Evolutionary conservation across 2,888 invertebrate species (phyloP), one percentile per base, ranked within the genome.

Genomic region (Melinopterus prodromus): DNA sequence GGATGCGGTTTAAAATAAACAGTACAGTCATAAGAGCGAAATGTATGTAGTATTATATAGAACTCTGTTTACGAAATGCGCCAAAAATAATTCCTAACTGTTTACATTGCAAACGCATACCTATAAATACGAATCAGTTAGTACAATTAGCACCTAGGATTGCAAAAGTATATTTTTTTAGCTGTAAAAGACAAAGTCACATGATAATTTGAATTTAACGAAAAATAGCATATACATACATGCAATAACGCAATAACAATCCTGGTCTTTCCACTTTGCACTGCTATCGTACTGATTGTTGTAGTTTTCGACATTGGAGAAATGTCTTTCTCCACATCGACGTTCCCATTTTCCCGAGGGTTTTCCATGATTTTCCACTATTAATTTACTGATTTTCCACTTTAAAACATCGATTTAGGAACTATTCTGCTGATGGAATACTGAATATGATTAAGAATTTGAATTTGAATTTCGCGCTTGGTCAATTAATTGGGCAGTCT

Each of bases 251-350:
- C 97, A 86, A 98, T 95, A 86, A 97, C 96, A 87, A 97, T 93
- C 88, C 95, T 93, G 74, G 97, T 95, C 85, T 93, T 93, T 83
- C 96, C 97, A 87, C 96, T 96, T 88, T 96, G 96, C 82, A 98
- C 95, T 76, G 97, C 97, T 84, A 97, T 96, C 80, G 97, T 97
- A 89, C 96, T 96, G 86, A 97, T 95, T 84, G 97, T 97, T 81
- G 97, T 97, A 79, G 95, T 94, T 84, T 92, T 91, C 77, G 91
- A 84, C 88, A 89, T 88, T 6, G 89, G 79, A 74, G 74, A 35
- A 35, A 74, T 35, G 12, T 74, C 74, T 74, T 74, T 74, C 36
- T 14, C 15, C 26, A 14, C 6, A 36, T 35, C 74, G n/a, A 74
- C 35, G 7, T 35, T 74, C 74, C 74, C 74, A n/a, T 74, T 74